A percentile compares a stretch with the other conserved stretches of the same genome.
phyloP scores from a whole-genome alignment of 1,140 invertebrate genomes.

The Halesus radiatus region DNA sequence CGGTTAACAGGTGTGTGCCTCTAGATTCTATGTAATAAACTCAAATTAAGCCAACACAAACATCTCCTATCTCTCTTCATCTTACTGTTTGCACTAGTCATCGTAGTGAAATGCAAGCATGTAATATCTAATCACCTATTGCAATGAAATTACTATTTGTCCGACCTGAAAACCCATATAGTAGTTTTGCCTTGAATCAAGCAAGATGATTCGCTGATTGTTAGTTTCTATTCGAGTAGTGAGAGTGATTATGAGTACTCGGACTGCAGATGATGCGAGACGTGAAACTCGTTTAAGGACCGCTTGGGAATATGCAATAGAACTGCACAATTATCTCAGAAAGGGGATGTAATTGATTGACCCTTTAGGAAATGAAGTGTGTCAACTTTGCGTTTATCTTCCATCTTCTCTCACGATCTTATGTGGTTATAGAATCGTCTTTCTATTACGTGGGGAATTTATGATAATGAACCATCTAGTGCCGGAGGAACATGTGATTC shows the following conservation, averaged over 20 bases:
- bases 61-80: not conserved
- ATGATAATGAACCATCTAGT: too few species aligned
- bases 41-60: not conserved
- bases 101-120: conserved; percentile 19
- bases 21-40: not conserved
- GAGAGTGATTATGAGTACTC: conserved; percentile 22
- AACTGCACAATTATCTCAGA: not conserved
- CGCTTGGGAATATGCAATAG: conserved; percentile 5
- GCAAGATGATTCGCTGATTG: conserved; percentile 7
- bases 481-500: too few species aligned
- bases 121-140: conserved; percentile 9
- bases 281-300: conserved; percentile 16
- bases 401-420: too few species aligned
- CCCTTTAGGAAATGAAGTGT: too few species aligned
- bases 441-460: too few species aligned
- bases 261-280: not conserved
- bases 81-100: not conserved
- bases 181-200: conserved; percentile 20
- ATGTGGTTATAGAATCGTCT: too few species aligned
- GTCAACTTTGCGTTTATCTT: too few species aligned
- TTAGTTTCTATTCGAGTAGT: conserved; percentile 33
- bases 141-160: conserved; percentile 25
- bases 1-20: conserved; percentile 24
- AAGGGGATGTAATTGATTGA: not conserved
- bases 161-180: conserved; percentile 39